phyloP scores from a whole-genome alignment of 2,888 invertebrate species.

The Stenurella melanura region DNA sequence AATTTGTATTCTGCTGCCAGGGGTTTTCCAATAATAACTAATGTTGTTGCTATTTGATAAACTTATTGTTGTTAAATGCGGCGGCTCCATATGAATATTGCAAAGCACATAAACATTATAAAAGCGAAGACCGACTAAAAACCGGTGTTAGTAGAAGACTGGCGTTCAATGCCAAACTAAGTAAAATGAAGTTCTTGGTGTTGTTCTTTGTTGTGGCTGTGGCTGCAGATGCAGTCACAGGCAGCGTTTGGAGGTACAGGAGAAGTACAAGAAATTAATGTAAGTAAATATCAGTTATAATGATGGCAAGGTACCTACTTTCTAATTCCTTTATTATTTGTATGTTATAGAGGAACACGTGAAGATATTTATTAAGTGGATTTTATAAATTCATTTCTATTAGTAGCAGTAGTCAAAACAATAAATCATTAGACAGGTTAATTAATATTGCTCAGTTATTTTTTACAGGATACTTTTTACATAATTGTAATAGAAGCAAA shows the following conservation, averaged over 20 bases:
- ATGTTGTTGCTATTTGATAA: neutral
- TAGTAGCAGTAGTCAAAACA: neutral
- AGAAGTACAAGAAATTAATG: conserved; percentile 55
- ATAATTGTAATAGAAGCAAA: no score
- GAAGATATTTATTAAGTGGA: neutral
- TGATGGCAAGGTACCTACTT: conserved; percentile 2
- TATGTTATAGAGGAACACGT: neutral
- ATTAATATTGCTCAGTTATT: no score
- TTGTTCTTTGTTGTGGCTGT: conserved; percentile 34
- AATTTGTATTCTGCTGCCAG: neutral
- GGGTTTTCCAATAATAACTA: neutral
- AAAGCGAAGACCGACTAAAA: conserved; percentile 39
- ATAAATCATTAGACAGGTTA: neutral
- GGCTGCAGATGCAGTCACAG: conserved; percentile 31
- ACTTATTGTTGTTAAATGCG: conserved; percentile 26
- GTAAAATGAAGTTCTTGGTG: conserved; percentile 41
- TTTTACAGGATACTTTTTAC: no score
- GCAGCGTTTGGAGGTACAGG: conserved; percentile 41
- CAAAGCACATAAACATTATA: conserved; percentile 32
- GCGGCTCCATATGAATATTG: neutral
- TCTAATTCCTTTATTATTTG: conserved; percentile 16
- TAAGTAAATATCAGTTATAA: conserved; percentile 47
- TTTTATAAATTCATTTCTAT: neutral
- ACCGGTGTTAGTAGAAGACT: conserved; percentile 39
- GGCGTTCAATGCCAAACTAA: conserved; percentile 38